Percentiles rank a stretch among this genome's conserved stretches.
Evolutionary conservation across 2,888 invertebrate genomes (phyloP).

Genomic region (Drosophila nigritarsus): DNA sequence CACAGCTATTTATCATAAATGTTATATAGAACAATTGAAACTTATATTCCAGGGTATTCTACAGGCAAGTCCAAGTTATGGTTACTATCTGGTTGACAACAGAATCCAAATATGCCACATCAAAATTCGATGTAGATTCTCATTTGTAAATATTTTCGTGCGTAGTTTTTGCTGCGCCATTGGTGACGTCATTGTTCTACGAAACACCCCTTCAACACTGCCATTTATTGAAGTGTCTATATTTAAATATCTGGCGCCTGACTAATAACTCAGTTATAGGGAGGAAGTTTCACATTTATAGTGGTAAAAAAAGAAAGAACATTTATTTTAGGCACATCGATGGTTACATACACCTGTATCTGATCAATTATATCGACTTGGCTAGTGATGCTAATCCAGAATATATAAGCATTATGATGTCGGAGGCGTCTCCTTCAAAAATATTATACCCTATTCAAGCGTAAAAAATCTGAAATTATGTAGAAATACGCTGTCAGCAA

Average conservation of each 20-base stretch:
- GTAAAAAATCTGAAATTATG: background rate
- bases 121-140: constrained; percentile 15
- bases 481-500: background rate
- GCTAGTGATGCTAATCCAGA: background rate
- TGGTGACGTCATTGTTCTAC: constrained; percentile 47
- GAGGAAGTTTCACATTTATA: constrained; percentile 7
- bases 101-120: constrained; percentile 11
- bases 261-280: constrained; percentile 6
- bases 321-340: too few relatives aligned
- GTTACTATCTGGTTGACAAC: constrained; percentile 28
- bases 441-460: too few relatives aligned
- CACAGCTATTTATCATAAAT: background rate
- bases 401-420: background rate
- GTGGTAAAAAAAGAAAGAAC: too few relatives aligned
- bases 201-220: constrained; percentile 16
- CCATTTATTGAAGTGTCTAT: constrained; percentile 29
- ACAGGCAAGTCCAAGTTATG: fast-evolving
- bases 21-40: background rate
- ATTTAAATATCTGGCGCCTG: constrained; percentile 19
- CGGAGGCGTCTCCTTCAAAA: background rate
- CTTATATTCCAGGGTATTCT: constrained; percentile 28
- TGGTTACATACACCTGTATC: too few relatives aligned
- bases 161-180: constrained; percentile 53
- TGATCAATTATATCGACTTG: too few relatives aligned
- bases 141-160: constrained; percentile 48